These are phyloP conservation scores for Falco concolor DNA, from an alignment of 2,797 vertebrate genomes.

Conservation along the genomic window DNA sequence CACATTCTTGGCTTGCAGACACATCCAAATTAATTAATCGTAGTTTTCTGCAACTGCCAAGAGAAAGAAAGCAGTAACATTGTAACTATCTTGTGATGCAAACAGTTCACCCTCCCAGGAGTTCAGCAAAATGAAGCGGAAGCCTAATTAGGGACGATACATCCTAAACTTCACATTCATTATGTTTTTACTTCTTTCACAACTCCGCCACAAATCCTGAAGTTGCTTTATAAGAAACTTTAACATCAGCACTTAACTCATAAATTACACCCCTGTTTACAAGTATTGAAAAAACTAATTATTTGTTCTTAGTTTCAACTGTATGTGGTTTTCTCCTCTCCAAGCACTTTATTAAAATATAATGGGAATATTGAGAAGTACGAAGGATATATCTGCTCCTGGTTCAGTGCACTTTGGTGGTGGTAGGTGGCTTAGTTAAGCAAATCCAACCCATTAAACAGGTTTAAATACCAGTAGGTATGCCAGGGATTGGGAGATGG, in stretches of 20 bases:
- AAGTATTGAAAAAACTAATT: background rate
- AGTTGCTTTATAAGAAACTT: background rate
- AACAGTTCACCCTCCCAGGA: background rate
- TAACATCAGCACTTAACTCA: background rate
- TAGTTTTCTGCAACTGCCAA: background rate
- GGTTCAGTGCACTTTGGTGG: background rate
- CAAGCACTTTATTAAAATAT: background rate
- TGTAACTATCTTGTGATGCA: background rate
- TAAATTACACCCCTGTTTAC: background rate
- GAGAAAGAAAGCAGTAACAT: background rate
- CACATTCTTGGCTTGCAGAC: background rate
- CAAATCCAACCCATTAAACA: background rate
- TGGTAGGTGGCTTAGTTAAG: background rate
- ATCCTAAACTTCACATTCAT: background rate
- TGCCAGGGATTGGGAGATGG: constrained; percentile 15
- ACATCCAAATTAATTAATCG: constrained; percentile 12
- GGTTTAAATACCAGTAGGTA: background rate
- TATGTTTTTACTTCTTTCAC: background rate
- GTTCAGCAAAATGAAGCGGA: background rate
- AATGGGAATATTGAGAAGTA: background rate
- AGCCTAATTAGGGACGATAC: background rate
- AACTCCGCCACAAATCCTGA: background rate
- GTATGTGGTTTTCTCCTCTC: background rate
- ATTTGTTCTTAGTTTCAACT: background rate
- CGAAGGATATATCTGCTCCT: background rate